phyloP scores from a whole-genome alignment of 1,140 invertebrate genomes.

The Zophobas morio region DNA sequence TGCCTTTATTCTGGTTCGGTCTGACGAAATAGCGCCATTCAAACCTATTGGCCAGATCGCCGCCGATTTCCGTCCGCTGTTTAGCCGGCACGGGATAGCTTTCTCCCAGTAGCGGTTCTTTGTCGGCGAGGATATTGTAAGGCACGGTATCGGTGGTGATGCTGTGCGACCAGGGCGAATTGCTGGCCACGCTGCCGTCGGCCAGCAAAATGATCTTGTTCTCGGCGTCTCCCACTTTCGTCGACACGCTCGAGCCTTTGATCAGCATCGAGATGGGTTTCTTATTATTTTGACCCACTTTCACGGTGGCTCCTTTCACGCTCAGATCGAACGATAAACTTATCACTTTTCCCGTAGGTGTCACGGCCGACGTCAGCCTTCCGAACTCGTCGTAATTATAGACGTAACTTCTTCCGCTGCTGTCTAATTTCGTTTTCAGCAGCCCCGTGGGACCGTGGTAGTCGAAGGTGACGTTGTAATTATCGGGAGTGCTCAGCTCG shows the following conservation, averaged over 20 bases:
- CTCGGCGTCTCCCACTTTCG: constrained; percentile 85
- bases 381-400: constrained; percentile 98
- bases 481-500: constrained; percentile 90
- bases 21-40: constrained; percentile 94
- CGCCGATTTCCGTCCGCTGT: constrained; percentile 89
- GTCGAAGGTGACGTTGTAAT: constrained; percentile 93
- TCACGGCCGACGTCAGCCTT: constrained; percentile 89
- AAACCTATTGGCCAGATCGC: constrained; percentile 92
- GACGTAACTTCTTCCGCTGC: constrained; percentile 91
- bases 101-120: constrained; percentile 86
- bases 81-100: constrained; percentile 93
- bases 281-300: constrained; percentile 85
- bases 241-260: constrained; percentile 87
- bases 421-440: constrained; percentile 89
- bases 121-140: constrained; percentile 86
- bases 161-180: constrained; percentile 86
- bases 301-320: constrained; percentile 89
- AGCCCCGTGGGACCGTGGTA: constrained; percentile 92
- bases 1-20: constrained; percentile 75
- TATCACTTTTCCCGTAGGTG: constrained; percentile 92
- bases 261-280: constrained; percentile 89
- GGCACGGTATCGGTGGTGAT: constrained; percentile 90
- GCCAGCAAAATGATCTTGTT: constrained; percentile 84
- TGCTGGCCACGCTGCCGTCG: constrained; percentile 84
- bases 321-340: constrained; percentile 89